Conservation (phyloP, 2,888 invertebrate species). For the Drosophila recens region DNA sequence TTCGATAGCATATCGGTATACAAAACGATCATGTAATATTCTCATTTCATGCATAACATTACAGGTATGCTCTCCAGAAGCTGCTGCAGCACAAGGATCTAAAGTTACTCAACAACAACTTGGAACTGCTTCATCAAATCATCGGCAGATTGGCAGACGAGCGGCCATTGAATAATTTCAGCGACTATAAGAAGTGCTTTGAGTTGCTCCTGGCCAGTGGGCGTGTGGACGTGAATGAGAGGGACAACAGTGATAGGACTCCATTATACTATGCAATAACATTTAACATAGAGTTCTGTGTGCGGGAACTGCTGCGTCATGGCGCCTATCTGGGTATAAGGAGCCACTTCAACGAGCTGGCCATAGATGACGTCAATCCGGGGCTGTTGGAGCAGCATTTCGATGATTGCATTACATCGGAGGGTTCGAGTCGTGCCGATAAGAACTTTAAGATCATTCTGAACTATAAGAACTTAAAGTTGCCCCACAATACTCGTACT, state of each 20-base stretch:
- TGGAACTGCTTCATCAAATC: slow-evolving; percentile 9
- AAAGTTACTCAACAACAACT: slow-evolving; percentile 82
- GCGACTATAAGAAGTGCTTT: slow-evolving; percentile 88
- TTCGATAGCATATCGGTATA: too few species aligned
- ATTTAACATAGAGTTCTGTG: slow-evolving; percentile 88
- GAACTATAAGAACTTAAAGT: slow-evolving; percentile 88
- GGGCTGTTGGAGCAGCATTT: slow-evolving; percentile 89
- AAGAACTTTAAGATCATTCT: slow-evolving; percentile 90
- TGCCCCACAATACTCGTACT: slow-evolving; percentile 84
- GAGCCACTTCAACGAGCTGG: slow-evolving; percentile 88
- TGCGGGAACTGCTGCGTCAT: slow-evolving; percentile 87
- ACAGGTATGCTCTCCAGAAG: slow-evolving; percentile 71
- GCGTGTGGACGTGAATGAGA: slow-evolving; percentile 87
- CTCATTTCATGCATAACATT: slow-evolving; percentile 35
- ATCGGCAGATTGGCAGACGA: slow-evolving; percentile 23
- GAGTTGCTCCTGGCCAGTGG: slow-evolving; percentile 87
- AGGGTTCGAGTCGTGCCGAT: slow-evolving; percentile 87
- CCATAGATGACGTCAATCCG: slow-evolving; percentile 90
- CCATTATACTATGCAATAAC: slow-evolving; percentile 91
- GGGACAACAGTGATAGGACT: slow-evolving; percentile 88
- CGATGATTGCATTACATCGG: slow-evolving; percentile 89
- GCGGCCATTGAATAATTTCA: slow-evolving; percentile 48
- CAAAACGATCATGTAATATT: too few species aligned
- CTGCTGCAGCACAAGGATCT: slow-evolving; percentile 85
- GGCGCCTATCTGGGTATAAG: slow-evolving; percentile 91